Base-by-base conservation (phyloP, 2,113 vertebrate species). In the Brachyhypopomus gauderio region DNA sequence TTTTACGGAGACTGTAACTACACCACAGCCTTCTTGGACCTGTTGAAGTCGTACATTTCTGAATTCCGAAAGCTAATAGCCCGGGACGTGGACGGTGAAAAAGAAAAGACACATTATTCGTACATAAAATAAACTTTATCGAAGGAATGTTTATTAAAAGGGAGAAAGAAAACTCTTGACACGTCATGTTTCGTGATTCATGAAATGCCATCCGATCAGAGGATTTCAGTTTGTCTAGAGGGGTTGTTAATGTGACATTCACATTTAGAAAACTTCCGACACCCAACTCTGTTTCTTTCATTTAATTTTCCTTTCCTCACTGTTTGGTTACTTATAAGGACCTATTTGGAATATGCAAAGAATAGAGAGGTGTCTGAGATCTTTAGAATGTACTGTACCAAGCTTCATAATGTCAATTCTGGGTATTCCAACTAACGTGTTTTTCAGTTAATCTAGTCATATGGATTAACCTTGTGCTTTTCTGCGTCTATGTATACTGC, bases 341-440 rank as follows among this genome's bases (percentile, higher is more conserved):
- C 92, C 87, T 81, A 78, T 94, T 94, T 95, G 94, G 92, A 95
- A 96, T 96, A 97, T 96, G 95, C 96, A 97, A 96, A 92, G 92
- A 91, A 91, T 93, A 91, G 92, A 92, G 91, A 91, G 92, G 60
- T 67, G 82, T 92, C 92, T 87, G 80, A 86, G 87, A 79, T 75
- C 20, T 92, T 90, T 92, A 93, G 95, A 98, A 96, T 97, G 95
- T 96, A 97, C 92, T 91, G 94, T 94, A 94, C 92, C 92, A 92
- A 92, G 92, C 93, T 91, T 95, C 94, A 93, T 94, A 92, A 93
- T 94, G 93, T 93, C 83, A 80, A 86, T 86, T 83, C 83, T 77
- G 75, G 81, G 86, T 59, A 72, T 87, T 86, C 77, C 59, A 75
- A 85, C 88, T 90, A 91, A 93, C 89, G 71, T 83, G 78, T 81